These are phyloP conservation scores for Cryptoprocta ferox DNA, from an alignment of 2,797 vertebrate genomes.

Conservation along the genomic window DNA sequence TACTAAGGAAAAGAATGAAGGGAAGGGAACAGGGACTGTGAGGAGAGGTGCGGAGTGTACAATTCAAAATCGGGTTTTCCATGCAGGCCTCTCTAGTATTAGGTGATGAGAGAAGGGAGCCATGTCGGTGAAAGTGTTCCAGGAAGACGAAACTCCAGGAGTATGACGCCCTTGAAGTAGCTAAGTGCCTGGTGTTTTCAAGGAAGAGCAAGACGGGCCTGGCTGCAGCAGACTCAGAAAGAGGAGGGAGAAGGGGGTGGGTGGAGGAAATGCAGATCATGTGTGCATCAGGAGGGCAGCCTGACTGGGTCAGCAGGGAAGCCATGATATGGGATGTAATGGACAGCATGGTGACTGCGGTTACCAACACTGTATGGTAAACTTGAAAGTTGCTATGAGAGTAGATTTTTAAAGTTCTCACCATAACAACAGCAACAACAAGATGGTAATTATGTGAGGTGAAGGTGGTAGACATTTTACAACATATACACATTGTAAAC, in stretches of 20 bases:
- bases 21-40: not conserved
- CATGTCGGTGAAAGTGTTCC: not conserved
- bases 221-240: not conserved
- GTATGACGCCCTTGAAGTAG: not conserved
- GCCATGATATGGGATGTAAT: rapidly evolving
- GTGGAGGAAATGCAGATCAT: not conserved
- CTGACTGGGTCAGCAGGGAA: not conserved
- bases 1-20: not conserved
- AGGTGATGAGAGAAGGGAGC: not conserved
- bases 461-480: not conserved
- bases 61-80: not conserved
- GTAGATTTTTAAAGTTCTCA: not conserved
- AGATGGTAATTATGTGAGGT: not conserved
- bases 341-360: not conserved
- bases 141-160: not conserved
- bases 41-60: not conserved
- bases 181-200: not conserved
- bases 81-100: not conserved
- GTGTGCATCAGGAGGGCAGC: not conserved
- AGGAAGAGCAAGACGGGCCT: not conserved
- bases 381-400: not conserved
- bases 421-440: not conserved
- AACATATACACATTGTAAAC: not conserved
- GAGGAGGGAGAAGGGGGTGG: not conserved
- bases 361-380: not conserved